Evolutionary conservation across 2,113 vertebrate genomes (phyloP).

Genomic region (Amphiprion ocellaris): DNA sequence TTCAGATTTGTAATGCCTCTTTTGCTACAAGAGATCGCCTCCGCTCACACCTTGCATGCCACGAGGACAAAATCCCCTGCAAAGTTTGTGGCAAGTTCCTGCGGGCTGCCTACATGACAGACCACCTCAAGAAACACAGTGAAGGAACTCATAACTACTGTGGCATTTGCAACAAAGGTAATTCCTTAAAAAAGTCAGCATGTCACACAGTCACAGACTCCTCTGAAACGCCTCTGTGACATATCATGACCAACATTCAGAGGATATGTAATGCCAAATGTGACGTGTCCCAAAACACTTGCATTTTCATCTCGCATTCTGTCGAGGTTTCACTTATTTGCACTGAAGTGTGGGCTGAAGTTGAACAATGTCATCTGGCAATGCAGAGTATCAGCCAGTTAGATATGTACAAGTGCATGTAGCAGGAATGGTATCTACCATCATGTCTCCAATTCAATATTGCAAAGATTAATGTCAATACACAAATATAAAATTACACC

Average conservation of each 20-base stretch:
- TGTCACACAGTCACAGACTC: neutral
- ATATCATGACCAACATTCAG: no score
- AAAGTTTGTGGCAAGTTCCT: constrained; percentile 99
- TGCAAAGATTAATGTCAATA: neutral
- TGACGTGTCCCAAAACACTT: no score
- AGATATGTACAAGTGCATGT: no score
- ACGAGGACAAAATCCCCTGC: constrained; percentile 99
- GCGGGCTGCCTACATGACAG: constrained; percentile 97
- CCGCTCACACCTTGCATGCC: constrained; percentile 97
- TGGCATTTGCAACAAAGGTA: constrained; percentile 99
- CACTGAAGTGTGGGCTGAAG: neutral
- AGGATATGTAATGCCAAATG: no score
- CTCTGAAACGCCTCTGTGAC: neutral
- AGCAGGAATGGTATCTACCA: no score
- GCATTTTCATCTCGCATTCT: no score
- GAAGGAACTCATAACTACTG: constrained; percentile 99
- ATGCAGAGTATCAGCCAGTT: no score
- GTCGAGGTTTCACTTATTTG: neutral
- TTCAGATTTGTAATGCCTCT: constrained; percentile 97
- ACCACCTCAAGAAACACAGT: constrained; percentile 99
- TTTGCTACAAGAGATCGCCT: constrained; percentile 98
- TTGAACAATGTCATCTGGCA: neutral
- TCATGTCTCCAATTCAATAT: no score
- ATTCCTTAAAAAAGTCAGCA: constrained; percentile 37
- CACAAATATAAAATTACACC: neutral